These are phyloP conservation scores for Thunnus thynnus DNA, from an alignment of 2,113 vertebrate species.

Conservation along the genomic window DNA sequence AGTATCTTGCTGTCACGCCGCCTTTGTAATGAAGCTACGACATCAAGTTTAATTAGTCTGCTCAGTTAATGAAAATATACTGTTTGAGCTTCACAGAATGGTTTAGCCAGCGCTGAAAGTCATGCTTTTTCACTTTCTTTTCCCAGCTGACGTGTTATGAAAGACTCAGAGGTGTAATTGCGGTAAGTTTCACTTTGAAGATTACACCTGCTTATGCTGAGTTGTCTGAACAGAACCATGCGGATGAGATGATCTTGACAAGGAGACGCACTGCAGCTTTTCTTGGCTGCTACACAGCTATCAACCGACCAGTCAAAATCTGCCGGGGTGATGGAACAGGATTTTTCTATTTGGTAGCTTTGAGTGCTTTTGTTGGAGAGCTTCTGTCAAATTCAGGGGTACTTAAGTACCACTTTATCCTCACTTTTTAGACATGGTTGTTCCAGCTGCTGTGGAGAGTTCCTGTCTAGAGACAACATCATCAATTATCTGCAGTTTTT, in stretches of 20 bases:
- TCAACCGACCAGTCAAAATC: slow-evolving; percentile 40
- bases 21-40: slow-evolving; percentile 3
- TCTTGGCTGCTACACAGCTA: slow-evolving; percentile 35
- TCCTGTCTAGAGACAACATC: slow-evolving; percentile 45
- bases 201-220: slow-evolving; percentile 62
- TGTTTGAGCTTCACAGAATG: neutral
- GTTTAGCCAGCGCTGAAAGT: slow-evolving; percentile 18
- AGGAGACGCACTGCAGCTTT: slow-evolving; percentile 26
- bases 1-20: slow-evolving; percentile 7
- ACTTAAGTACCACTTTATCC: slow-evolving; percentile 59
- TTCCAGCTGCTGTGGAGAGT: slow-evolving; percentile 40
- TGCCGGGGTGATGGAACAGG: slow-evolving; percentile 37
- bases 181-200: slow-evolving; percentile 66
- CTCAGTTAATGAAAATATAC: slow-evolving; percentile 20
- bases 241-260: slow-evolving; percentile 54
- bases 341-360: slow-evolving; percentile 54
- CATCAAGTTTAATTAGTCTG: slow-evolving; percentile 29
- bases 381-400: slow-evolving; percentile 59
- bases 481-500: slow-evolving; percentile 53
- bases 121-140: slow-evolving; percentile 28
- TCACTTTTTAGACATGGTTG: slow-evolving; percentile 50
- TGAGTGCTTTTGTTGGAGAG: slow-evolving; percentile 60
- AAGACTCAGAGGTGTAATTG: slow-evolving; percentile 52
- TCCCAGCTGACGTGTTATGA: slow-evolving; percentile 25
- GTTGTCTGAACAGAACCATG: slow-evolving; percentile 47